These are phyloP conservation scores for Daubentonia madagascariensis DNA, from an alignment of 2,113 vertebrate species.

Conservation along the genomic window DNA sequence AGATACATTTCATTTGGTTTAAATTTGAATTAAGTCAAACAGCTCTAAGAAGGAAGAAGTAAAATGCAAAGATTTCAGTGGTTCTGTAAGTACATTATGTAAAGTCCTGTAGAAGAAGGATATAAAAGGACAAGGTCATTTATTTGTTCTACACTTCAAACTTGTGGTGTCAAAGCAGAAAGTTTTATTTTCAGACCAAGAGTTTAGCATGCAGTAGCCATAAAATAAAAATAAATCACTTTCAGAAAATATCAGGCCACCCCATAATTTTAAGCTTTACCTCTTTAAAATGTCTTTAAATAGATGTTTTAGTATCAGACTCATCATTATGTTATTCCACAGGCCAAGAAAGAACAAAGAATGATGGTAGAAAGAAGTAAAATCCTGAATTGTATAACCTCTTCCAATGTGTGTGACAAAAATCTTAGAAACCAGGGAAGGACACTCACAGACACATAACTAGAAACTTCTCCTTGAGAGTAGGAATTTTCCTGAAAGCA, in stretches of 20 bases:
- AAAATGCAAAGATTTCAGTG: background rate
- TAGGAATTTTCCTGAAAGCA: background rate
- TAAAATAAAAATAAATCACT: conserved; percentile 1
- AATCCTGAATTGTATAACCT: background rate
- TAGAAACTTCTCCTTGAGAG: background rate
- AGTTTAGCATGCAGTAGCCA: background rate
- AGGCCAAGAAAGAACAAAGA: background rate
- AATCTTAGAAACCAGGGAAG: background rate
- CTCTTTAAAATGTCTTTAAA: background rate
- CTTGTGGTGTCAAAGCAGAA: background rate
- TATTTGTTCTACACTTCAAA: background rate
- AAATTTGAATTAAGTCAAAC: conserved; percentile 33
- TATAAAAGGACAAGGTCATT: background rate
- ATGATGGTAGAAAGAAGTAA: background rate
- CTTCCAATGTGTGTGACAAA: background rate
- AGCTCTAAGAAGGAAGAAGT: background rate
- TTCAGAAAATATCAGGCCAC: background rate
- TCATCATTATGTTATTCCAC: background rate
- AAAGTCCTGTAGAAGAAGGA: background rate
- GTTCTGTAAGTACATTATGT: background rate
- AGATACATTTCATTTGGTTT: conserved; percentile 20
- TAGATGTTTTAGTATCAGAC: background rate
- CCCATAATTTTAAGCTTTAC: background rate
- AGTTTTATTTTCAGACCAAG: background rate
- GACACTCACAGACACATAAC: background rate